These are phyloP conservation scores for Lucifuga dentata DNA, from an alignment of 2,113 vertebrate genomes.

Conservation along the genomic window DNA sequence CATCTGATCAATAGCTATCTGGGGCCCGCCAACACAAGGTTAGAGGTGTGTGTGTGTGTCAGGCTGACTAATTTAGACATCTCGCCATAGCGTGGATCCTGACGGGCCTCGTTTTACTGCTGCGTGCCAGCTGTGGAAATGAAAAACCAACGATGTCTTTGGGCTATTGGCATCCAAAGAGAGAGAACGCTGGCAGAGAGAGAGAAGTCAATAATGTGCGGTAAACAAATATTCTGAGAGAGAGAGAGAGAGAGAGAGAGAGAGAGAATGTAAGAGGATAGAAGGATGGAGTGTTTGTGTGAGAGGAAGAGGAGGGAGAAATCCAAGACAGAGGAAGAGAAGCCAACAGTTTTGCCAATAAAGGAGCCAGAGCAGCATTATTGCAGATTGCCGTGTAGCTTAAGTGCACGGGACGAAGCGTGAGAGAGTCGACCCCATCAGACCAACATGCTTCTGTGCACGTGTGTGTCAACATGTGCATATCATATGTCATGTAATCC, in stretches of 20 bases:
- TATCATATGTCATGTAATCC: no score
- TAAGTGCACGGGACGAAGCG: slow-evolving; percentile 66
- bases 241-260: slow-evolving; percentile 11
- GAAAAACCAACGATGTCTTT: slow-evolving; percentile 56
- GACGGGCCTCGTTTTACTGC: slow-evolving; percentile 20
- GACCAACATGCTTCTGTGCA: slow-evolving; percentile 59
- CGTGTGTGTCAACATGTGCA: slow-evolving; percentile 9
- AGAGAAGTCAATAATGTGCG: slow-evolving; percentile 63
- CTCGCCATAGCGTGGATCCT: slow-evolving; percentile 35
- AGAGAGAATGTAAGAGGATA: background rate
- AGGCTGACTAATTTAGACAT: slow-evolving; percentile 60
- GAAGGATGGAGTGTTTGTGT: background rate
- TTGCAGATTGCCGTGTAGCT: slow-evolving; percentile 66
- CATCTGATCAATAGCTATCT: slow-evolving; percentile 78
- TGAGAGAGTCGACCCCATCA: slow-evolving; percentile 60
- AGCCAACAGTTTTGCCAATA: slow-evolving; percentile 67
- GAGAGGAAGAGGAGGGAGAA: background rate
- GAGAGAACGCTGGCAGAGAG: slow-evolving; percentile 44
- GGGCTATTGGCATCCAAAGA: slow-evolving; percentile 38
- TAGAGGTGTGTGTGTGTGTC: slow-evolving; percentile 27
- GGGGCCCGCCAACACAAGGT: slow-evolving; percentile 26
- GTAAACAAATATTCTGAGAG: slow-evolving; percentile 62
- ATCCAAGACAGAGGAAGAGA: slow-evolving; percentile 48
- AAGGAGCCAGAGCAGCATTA: slow-evolving; percentile 73
- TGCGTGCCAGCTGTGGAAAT: slow-evolving; percentile 63